These are phyloP conservation scores for Asobara japonica DNA, from an alignment of 1,140 invertebrate genomes.

Conservation along the genomic window DNA sequence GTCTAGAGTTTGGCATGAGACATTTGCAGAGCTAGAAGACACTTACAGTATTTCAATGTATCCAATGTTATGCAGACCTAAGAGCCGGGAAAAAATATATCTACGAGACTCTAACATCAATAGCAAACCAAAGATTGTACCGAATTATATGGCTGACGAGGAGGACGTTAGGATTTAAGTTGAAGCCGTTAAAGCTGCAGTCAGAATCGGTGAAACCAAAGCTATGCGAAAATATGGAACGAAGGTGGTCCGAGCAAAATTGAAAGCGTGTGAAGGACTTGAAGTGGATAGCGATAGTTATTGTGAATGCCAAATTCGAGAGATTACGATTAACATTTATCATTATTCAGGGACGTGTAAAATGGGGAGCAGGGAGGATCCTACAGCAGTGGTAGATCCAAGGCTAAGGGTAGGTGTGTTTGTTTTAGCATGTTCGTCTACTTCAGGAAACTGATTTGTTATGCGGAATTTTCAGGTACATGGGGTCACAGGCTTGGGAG, in stretches of 20 bases:
- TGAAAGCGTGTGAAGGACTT: constrained; percentile 74
- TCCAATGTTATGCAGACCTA: constrained; percentile 67
- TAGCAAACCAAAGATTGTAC: constrained; percentile 81
- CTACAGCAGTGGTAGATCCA: constrained; percentile 77
- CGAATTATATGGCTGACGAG: constrained; percentile 79
- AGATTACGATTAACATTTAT: constrained; percentile 78
- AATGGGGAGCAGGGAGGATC: constrained; percentile 80
- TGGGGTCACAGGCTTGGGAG: constrained; percentile 75
- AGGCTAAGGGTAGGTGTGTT: constrained; percentile 63
- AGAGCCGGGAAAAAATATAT: constrained; percentile 77
- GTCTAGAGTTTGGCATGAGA: constrained; percentile 66
- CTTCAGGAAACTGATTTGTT: constrained; percentile 1
- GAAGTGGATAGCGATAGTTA: constrained; percentile 75
- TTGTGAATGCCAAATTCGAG: constrained; percentile 76
- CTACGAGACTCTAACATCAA: constrained; percentile 75
- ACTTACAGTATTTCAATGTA: constrained; percentile 73
- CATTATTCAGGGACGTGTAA: constrained; percentile 86
- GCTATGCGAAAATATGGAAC: constrained; percentile 71
- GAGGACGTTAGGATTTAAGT: constrained; percentile 74
- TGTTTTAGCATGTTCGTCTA: background rate
- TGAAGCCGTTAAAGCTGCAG: constrained; percentile 70
- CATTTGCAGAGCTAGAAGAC: constrained; percentile 66
- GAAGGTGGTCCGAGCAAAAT: constrained; percentile 70
- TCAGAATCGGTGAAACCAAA: constrained; percentile 69
- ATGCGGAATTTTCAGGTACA: constrained; percentile 70